Evolutionary conservation across 1,140 invertebrate species (phyloP).

Genomic region (Drosophila sturtevanti): DNA sequence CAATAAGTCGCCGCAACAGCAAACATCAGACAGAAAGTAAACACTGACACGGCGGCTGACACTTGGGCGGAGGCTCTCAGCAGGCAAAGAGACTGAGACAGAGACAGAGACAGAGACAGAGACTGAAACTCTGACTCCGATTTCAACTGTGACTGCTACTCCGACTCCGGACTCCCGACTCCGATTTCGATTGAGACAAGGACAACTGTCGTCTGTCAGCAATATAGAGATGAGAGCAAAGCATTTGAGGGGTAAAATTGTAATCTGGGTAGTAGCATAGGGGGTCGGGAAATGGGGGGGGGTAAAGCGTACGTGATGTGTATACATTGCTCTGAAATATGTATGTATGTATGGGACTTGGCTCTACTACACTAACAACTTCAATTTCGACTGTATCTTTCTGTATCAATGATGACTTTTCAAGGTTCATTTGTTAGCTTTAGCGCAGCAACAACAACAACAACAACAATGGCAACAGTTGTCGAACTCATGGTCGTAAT

Average conservation of each 20-base stretch:
- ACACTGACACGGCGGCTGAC: conserved; percentile 50
- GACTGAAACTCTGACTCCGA: not conserved
- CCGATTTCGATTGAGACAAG: conserved; percentile 8
- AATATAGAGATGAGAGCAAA: not conserved
- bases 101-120: not conserved
- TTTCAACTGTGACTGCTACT: not conserved
- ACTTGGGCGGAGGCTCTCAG: not conserved
- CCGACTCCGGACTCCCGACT: too few species aligned
- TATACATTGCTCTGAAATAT: conserved; percentile 57
- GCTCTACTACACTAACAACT: not conserved
- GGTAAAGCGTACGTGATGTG: conserved; percentile 69
- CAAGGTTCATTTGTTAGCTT: conserved; percentile 71
- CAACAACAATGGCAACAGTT: conserved; percentile 60
- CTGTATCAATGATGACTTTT: conserved; percentile 69
- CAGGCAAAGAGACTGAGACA: too few species aligned
- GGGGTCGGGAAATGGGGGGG: too few species aligned
- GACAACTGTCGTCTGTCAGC: conserved; percentile 52
- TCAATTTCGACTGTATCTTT: not conserved
- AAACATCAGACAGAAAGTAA: conserved; percentile 63
- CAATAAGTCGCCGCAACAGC: conserved; percentile 65
- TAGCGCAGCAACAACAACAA: conserved; percentile 17
- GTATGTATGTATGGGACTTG: not conserved
- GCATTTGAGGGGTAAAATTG: conserved; percentile 43
- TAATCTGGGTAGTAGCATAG: conserved; percentile 51
- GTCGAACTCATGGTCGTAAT: conserved; percentile 33